Evolutionary conservation across 2,888 invertebrate genomes (phyloP), one percentile per base, ranked within the genome.

Genomic region (Steinernema hermaphroditum): DNA sequence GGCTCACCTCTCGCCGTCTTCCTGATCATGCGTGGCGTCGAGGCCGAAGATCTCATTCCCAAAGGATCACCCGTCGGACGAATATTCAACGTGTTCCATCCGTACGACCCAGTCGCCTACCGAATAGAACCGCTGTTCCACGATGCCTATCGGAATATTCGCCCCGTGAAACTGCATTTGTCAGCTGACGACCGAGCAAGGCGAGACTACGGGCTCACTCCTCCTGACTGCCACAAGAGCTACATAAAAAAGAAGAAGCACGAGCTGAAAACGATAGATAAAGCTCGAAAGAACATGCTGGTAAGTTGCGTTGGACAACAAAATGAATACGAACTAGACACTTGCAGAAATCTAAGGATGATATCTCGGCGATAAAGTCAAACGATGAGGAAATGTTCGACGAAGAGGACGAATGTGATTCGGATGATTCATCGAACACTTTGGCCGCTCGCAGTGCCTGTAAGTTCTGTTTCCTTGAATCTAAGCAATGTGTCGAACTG

Each of bases 1-100:
- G 86, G 86, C 4, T 82, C 82, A 2, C 84, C 86, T 0, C 78
- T 86, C 2, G 84, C 80, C 24, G 83, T 86, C 1, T 86, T 86
- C 71, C 72, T 86, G 8, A 81, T 83, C 19, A 85, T 85, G 85
- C 71, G 85, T n/a, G 85, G 86, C 8, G 69, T 62, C 24, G 72
- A 73, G 43, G 70, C 37, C 37, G 49, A 71, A n/a, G 71, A 69
- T 19, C 69, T 81, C n/a, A 46, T 81, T n/a, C 80, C 81, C 14
- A 37, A 62, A 8, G 70, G 19, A 19, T 68, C 32, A 16, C 62
- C 82, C 74, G 77, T 81, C 12, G 81, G 80, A 50, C 73, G 84
- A n/a, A 78, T 85, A 29, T 83, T 82, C 79, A 85, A 85, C 73
- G 81, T 85, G 9, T 82, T 81, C 78, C 82, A 82, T 71, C 82